Base-by-base conservation (phyloP, 2,888 invertebrate genomes). In the Leptinotarsa rubiginosa region DNA sequence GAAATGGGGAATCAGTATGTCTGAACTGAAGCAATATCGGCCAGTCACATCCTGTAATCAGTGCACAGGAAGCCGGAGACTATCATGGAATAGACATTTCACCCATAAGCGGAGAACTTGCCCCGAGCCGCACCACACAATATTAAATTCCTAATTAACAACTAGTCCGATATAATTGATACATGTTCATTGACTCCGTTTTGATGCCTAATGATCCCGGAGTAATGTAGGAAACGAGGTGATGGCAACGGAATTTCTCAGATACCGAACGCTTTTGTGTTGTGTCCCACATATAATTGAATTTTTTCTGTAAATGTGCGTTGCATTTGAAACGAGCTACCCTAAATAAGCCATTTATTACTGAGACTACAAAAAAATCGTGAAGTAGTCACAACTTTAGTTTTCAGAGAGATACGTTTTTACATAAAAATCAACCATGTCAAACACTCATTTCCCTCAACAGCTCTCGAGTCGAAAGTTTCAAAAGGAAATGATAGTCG, bases 91-190 rank as follows among this genome's bases (percentile, higher is more conserved):
- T 72, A 68, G 72, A 74, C 70, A 74, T 74, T 74, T 59, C 59
- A 66, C 69, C 70, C 65, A 50, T 73, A 73, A 68, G 56, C 69
- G 73, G 54, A 54, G 70, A 47, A 70, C 66, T 52, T 64, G 70
- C 70, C 65, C 47, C 74, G 70, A 70, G 70, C 70, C 64, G 16
- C 49, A 74, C 74, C 74, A 56, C 74, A 70, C 68, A 70, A 70
- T 70, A 74, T 74, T 74, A 74, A 68, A 74, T 74, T 67, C 70
- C 62, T 74, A 67, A 74, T 74, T 74, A 74, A 67, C 70, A 59
- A 59, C 67, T 67, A 70, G 64, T 71, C 70, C 62, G 64, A 70
- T 70, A 67, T 70, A 74, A 74, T 70, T 70, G 66, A 74, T 66
- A 67, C 22, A 47, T 69, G 68, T 68, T 69, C 13, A 69, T 69